Evolutionary conservation across 2,797 vertebrate genomes (phyloP), one percentile per base, ranked within the genome.

Genomic region (Lacerta bilineata): DNA sequence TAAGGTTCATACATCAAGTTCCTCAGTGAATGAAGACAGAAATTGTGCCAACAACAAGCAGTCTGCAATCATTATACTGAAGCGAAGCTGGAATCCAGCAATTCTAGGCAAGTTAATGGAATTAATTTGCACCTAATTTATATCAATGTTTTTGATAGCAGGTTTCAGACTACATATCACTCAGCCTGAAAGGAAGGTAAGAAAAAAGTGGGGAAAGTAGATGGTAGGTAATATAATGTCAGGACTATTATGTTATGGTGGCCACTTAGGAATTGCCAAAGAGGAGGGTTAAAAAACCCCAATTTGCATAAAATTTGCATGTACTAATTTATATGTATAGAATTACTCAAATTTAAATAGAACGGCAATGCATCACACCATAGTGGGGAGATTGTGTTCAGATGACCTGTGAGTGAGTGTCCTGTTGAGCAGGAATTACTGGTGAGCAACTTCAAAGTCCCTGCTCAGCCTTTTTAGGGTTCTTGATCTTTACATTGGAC

Each of bases 1-100:
- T 80, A 75, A 92, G 89, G 83, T 85, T 18, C 83, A 23, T 74
- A 79, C 4, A 87, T 23, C 82, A 87, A 83, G 81, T 79, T 89
- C 69, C 90, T 64, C 39, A 59, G 5, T 69, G 68, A 27, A 83
- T 55, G n/a, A 91, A 89, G 78, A 85, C 55, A 76, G 82, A 59
- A 93, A 92, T 11, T 77, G 36, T 92, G 85, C 55, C 46, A 80
- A 85, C 78, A 89, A 76, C 77, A 86, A 1, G 33, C n/a, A 76
- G 55, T 86, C 41, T 87, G 39, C 74, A 66, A 55, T 88, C 33
- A 25, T 83, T 72, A 82, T 39, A 55, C 15, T 13, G 1, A 41
- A 33, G 64, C 61, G 46, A 83, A 68, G 5, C 25, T 64, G 71
- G 15, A 72, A 78, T 68, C 50, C 43, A 39, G 36, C 29, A 69